Base-by-base conservation (phyloP, 2,888 invertebrate genomes). In the Campoplex nolae region DNA sequence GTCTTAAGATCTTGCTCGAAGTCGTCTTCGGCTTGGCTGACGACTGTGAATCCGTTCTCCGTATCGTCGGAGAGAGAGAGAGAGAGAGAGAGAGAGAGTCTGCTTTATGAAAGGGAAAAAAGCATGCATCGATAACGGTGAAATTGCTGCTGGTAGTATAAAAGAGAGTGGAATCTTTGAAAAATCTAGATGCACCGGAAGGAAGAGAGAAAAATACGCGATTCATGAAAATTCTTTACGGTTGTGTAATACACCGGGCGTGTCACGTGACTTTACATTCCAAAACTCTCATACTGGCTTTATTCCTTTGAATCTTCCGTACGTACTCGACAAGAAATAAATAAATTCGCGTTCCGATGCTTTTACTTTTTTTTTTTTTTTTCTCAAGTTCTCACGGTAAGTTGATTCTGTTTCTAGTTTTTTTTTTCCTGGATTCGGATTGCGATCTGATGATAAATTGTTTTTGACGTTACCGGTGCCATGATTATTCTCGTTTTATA, bases 71-170 rank as follows among this genome's bases (percentile, higher is more conserved):
- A 0, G 23, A 23, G 23, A 1, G 51, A 51, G 71, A 23, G 51
- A 1, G 51, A 51, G 71, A 23, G 51, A 23, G 23, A 23, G 23
- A 23, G 23, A 38, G 51, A 51, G 71, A 23, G 51, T 71, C 32
- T 35, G 71, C 35, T 71, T 35, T 51, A 71, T 51, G 32, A 32
- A 71, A 71, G n/a, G 32, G 18, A 9, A 32, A 71, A 71, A 51
- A 51, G 51, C 51, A 51, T 32, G 51, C 71, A 71, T 51, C 32
- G 71, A 71, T 51, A 28, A 51, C 71, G 28, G 11, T 32, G 71
- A 2, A 32, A 71, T 71, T 51, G 51, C 51, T 35, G 9, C 32
- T 16, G 23, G 23, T 23, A 18, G 51, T 51, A 51, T 32, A 16
- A 71, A 48, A 18, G 48, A 35, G 23, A 16, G 9, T 4, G 3